Evolutionary conservation across 2,797 vertebrate genomes (phyloP).

Genomic region (Gastrophryne carolinensis): DNA sequence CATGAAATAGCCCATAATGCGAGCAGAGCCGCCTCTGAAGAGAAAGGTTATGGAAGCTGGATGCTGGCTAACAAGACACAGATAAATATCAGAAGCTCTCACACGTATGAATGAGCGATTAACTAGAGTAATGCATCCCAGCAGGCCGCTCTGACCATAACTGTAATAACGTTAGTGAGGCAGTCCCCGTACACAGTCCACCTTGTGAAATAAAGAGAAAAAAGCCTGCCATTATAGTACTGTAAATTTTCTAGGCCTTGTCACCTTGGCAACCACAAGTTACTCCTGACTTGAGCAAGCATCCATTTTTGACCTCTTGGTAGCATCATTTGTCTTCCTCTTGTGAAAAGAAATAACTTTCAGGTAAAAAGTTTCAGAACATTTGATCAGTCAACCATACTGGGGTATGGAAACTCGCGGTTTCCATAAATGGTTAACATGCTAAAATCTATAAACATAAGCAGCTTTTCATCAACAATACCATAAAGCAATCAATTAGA

Average conservation of each 20-base stretch:
- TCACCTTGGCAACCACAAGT: conserved; percentile 18
- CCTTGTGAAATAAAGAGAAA: conserved; percentile 17
- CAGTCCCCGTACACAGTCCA: neutral
- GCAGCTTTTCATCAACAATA: too few relatives aligned
- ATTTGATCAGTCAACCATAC: too few relatives aligned
- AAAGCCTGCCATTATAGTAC: conserved; percentile 15
- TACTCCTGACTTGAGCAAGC: neutral
- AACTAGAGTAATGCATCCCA: conserved; percentile 6
- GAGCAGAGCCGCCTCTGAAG: too few relatives aligned
- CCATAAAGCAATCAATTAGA: too few relatives aligned
- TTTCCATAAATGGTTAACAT: too few relatives aligned
- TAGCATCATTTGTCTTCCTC: neutral
- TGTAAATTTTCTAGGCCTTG: neutral
- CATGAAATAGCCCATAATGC: too few relatives aligned
- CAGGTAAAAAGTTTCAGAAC: neutral
- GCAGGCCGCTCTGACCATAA: neutral
- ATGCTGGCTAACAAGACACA: conserved; percentile 19
- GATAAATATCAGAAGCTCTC: neutral
- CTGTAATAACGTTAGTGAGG: neutral
- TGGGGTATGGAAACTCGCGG: too few relatives aligned
- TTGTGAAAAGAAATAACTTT: neutral
- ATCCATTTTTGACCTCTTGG: conserved; percentile 23
- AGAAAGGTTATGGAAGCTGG: too few relatives aligned
- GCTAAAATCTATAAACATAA: too few relatives aligned
- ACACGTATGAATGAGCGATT: neutral